Evolutionary conservation across 2,888 invertebrate genomes (phyloP), one percentile per base, ranked within the genome.

Genomic region (Stenoptilia bipunctidactyla): DNA sequence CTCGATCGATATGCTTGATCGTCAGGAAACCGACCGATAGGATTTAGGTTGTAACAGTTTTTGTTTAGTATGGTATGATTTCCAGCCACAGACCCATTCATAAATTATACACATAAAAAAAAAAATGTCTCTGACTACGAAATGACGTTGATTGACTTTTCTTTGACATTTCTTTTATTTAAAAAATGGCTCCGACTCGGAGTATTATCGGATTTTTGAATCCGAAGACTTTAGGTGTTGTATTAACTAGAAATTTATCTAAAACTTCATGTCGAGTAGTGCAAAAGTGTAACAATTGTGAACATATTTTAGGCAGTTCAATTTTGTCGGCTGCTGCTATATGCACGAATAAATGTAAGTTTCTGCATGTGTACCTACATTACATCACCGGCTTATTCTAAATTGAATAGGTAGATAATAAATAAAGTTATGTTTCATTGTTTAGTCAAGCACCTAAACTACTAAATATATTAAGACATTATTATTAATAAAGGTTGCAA

Each of bases 141-240:
- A 20, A 5, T 30, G 30, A 30, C 4, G n/a, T n/a, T 30, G n/a
- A 5, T 20, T 20, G 20, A 20, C 20, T 5, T 30, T 8, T 3
- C 4, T 30, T 30, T 30, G 30, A 30, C n/a, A 12, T 30, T 56
- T 64, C 66, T 62, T 64, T 56, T 55, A 34, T 14, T 14, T 13
- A 2, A 13, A 83, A 79, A 67, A 88, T 88, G 88, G 87, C 87
- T 72, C 85, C 86, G 52, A 84, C 85, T 47, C 84, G 87, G 76
- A 86, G 82, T 76, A 71, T 88, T 65, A 73, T 87, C 56, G 86
- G 87, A 56, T 79, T 87, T 77, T 84, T 87, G 53, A 85, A 80
- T 62, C 74, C 80, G 47, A 87, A 85, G 82, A 83, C 86, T 51
- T 60, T 87, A 56, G 80, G 77, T 65, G 70, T 79, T 45, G 71